phyloP scores from a whole-genome alignment of 2,797 vertebrate species.

The Macropodus opercularis region DNA sequence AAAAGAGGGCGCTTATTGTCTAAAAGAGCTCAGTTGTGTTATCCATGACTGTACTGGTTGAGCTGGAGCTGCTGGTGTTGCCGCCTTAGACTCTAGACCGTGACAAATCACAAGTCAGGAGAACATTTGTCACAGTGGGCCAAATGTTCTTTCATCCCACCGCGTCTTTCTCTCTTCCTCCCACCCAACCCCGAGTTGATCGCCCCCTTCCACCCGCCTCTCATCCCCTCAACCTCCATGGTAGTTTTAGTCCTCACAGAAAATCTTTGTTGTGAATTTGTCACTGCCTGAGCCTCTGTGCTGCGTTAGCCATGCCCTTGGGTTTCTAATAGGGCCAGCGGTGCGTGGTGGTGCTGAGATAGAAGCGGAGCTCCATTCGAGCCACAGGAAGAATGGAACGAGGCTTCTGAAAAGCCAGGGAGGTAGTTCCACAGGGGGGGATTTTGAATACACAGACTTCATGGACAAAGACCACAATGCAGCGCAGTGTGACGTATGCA shows the following conservation, averaged over 20 bases:
- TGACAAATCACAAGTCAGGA: constrained; percentile 68
- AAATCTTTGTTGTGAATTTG: constrained; percentile 70
- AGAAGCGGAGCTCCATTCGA: constrained; percentile 20
- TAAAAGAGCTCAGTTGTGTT: constrained; percentile 31
- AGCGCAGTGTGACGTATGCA: constrained; percentile 1
- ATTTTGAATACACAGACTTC: constrained; percentile 40
- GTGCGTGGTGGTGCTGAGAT: constrained; percentile 29
- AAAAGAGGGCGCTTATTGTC: not conserved
- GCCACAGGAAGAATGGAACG: constrained; percentile 27
- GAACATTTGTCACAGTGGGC: constrained; percentile 69
- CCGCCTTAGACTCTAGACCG: constrained; percentile 35
- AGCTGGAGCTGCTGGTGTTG: constrained; percentile 28
- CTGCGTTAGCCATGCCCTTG: constrained; percentile 60
- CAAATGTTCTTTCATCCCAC: constrained; percentile 65
- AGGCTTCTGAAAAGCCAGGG: constrained; percentile 18
- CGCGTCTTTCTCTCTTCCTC: constrained; percentile 26
- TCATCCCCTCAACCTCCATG: constrained; percentile 58
- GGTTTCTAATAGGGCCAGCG: constrained; percentile 49
- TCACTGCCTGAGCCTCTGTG: constrained; percentile 43
- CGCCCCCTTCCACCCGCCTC: constrained; percentile 34
- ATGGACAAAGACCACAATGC: constrained; percentile 15
- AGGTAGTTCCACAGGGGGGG: constrained; percentile 7
- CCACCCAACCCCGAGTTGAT: not conserved
- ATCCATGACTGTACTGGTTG: constrained; percentile 21
- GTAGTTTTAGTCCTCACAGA: constrained; percentile 62